Conservation (phyloP, 1,140 invertebrate genomes). For the Drosophila paulistorum region DNA sequence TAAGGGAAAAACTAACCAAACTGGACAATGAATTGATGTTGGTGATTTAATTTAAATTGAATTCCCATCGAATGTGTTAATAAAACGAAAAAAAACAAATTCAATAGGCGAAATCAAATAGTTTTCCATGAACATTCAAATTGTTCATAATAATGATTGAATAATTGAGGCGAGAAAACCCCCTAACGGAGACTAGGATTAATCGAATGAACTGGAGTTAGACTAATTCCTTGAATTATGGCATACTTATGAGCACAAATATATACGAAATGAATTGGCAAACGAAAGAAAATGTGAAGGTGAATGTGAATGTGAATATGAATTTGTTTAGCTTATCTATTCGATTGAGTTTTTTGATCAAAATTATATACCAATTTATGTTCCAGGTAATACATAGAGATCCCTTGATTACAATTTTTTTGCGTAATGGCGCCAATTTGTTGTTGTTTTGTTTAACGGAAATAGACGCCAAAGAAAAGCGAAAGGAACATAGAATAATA, state of each 20-base stretch:
- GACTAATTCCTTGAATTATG: neutral
- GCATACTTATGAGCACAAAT: conserved; percentile 6
- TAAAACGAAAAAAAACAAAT: too few relatives aligned
- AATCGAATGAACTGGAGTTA: neutral
- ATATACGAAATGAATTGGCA: neutral
- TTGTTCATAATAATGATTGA: too few relatives aligned
- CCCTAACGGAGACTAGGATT: too few relatives aligned
- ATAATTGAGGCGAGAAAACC: too few relatives aligned
- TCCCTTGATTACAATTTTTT: conserved; percentile 72
- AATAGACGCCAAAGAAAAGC: conserved; percentile 33
- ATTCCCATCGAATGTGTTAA: too few relatives aligned
- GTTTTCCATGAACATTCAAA: too few relatives aligned
- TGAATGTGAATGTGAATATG: neutral
- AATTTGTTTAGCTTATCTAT: conserved; percentile 2
- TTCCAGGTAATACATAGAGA: conserved; percentile 32
- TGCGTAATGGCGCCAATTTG: conserved; percentile 72
- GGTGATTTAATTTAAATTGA: too few relatives aligned
- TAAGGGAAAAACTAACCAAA: too few relatives aligned
- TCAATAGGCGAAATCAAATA: too few relatives aligned
- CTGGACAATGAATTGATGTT: too few relatives aligned
- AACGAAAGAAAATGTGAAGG: neutral
- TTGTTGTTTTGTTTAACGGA: conserved; percentile 49
- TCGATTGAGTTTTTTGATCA: conserved; percentile 5
- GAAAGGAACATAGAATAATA: conserved; percentile 29
- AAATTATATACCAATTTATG: conserved; percentile 19